phyloP scores from a whole-genome alignment of 35 echinoderm and acorn worm species.

The Diadema setosum region DNA sequence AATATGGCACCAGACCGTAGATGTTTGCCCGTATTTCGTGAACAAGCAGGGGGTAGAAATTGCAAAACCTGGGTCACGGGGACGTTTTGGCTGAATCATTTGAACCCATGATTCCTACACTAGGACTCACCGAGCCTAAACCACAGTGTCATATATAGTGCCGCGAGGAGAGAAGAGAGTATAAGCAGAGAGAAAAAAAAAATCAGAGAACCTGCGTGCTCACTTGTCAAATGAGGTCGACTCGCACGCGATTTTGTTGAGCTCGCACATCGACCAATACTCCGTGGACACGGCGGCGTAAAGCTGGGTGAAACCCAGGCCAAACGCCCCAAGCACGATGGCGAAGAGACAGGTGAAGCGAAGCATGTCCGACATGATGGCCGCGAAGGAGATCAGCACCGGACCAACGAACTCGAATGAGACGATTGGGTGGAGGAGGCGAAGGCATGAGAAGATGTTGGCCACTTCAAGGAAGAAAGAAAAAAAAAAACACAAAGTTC shows the following conservation, averaged over 20 bases:
- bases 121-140: too few species aligned
- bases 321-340: conserved; percentile 33
- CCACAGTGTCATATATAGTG: too few species aligned
- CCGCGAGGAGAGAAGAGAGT: too few species aligned
- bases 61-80: too few species aligned
- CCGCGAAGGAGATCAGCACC: conserved; percentile 45
- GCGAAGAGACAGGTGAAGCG: conserved; percentile 28
- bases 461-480: background rate
- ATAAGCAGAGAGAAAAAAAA: too few species aligned
- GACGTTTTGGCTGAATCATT: too few species aligned
- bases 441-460: conserved; percentile 50
- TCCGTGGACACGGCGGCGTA: conserved; percentile 37
- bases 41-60: too few species aligned
- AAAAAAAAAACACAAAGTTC: too few species aligned
- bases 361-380: conserved; percentile 22
- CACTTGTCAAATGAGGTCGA: background rate
- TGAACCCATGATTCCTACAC: too few species aligned
- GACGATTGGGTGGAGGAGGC: conserved; percentile 29
- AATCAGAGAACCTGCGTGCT: too few species aligned
- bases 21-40: too few species aligned
- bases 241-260: background rate
- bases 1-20: too few species aligned
- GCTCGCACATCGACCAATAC: background rate
- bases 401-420: conserved; percentile 42
- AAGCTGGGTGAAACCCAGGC: conserved; percentile 62